These are phyloP conservation scores for Acomys russatus DNA, from an alignment of 2,797 vertebrate genomes.

Conservation along the genomic window DNA sequence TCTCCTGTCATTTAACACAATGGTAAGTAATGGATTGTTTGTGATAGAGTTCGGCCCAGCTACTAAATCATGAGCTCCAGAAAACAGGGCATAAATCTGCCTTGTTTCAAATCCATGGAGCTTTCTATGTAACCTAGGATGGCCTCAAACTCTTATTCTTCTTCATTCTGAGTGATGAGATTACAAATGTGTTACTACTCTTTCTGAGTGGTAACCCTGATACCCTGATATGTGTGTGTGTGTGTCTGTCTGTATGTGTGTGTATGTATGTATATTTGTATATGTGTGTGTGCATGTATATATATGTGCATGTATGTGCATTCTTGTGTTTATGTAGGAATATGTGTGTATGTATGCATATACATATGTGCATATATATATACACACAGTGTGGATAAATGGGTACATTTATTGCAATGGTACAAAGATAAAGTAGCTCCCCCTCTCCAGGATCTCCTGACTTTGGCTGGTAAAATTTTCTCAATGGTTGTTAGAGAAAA, in stretches of 20 bases:
- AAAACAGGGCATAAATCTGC: not conserved
- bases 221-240: not conserved
- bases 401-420: not conserved
- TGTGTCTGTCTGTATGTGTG: not conserved
- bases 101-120: not conserved
- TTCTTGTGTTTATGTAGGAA: accelerated
- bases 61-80: not conserved
- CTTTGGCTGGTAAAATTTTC: not conserved
- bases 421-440: not conserved
- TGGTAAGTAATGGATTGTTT: not conserved
- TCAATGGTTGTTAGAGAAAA: not conserved
- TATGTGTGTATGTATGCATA: not conserved
- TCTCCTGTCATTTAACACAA: not conserved
- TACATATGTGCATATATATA: too few relatives aligned
- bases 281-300: too few relatives aligned
- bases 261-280: not conserved
- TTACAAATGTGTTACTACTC: not conserved
- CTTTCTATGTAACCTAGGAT: not conserved
- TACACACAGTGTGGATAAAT: not conserved
- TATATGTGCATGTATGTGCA: not conserved
- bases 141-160: not conserved
- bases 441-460: not conserved
- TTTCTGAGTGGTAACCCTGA: not conserved
- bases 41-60: too few relatives aligned
- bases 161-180: not conserved